A percentile compares a stretch with the other conserved stretches of the same genome.
Evolutionary conservation across 2,797 vertebrate genomes (phyloP).

Genomic region (Amazonetta brasiliensis): DNA sequence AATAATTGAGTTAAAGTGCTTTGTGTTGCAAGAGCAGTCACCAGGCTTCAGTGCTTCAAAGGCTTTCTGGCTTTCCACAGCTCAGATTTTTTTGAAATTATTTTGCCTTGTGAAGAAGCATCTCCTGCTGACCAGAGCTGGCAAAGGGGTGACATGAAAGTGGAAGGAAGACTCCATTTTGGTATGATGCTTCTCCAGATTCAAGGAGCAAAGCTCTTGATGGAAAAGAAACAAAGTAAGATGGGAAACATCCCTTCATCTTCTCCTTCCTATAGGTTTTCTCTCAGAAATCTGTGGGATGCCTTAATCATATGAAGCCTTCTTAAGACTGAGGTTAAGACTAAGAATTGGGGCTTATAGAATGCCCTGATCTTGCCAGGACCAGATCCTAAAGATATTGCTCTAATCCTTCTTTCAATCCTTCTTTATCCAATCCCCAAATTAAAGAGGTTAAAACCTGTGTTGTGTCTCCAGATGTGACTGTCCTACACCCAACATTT

Average conservation of each 20-base stretch:
- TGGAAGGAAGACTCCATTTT: neutral
- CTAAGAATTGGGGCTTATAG: neutral
- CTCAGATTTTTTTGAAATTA: neutral
- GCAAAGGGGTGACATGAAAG: neutral
- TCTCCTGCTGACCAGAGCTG: neutral
- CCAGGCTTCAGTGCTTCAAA: neutral
- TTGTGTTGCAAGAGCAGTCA: slow-evolving; percentile 20
- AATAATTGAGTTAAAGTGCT: slow-evolving; percentile 10
- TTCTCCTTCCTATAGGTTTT: neutral
- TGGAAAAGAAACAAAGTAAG: neutral
- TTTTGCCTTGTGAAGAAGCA: neutral
- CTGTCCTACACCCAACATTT: neutral
- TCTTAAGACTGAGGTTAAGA: neutral
- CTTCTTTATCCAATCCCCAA: neutral
- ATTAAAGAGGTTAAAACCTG: neutral
- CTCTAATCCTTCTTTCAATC: neutral
- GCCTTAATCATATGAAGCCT: neutral
- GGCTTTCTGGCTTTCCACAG: neutral
- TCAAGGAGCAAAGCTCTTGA: neutral
- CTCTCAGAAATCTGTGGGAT: neutral
- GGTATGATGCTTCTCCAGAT: neutral
- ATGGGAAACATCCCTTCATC: neutral
- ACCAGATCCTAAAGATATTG: neutral
- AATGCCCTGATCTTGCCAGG: neutral
- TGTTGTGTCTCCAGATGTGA: neutral